Conservation (phyloP, 1,140 invertebrate genomes). For the Drosophila chauvacae region DNA sequence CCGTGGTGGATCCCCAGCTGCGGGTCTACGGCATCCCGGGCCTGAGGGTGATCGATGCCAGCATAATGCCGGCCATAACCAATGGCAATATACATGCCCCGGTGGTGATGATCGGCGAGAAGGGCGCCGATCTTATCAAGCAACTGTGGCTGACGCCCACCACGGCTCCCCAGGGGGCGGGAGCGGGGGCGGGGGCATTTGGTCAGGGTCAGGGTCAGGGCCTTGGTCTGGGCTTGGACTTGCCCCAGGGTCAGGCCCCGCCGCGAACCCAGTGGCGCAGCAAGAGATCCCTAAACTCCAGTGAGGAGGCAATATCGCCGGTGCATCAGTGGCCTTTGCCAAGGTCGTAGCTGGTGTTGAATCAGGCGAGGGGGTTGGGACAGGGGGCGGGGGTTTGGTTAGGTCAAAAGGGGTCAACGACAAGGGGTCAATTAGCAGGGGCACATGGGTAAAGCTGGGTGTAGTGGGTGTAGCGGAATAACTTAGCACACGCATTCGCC, state of each 20-base stretch:
- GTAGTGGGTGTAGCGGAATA: slow-evolving; percentile 11
- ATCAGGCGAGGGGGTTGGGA: not conserved
- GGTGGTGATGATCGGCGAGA: slow-evolving; percentile 97
- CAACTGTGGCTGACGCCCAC: slow-evolving; percentile 87
- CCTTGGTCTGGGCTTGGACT: not conserved
- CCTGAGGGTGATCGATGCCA: slow-evolving; percentile 86
- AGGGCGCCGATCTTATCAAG: slow-evolving; percentile 94
- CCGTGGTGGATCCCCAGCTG: slow-evolving; percentile 92
- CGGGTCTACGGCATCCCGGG: slow-evolving; percentile 91
- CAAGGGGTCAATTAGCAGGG: not conserved
- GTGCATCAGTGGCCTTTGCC: slow-evolving; percentile 64
- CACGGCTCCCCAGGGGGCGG: slow-evolving; percentile 12
- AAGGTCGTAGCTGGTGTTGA: slow-evolving; percentile 45
- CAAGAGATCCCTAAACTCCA: slow-evolving; percentile 36
- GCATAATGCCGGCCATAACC: slow-evolving; percentile 87
- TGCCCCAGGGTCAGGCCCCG: slow-evolving; percentile 9
- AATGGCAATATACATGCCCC: slow-evolving; percentile 95
- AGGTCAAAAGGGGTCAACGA: slow-evolving; percentile 5
- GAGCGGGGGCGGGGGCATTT: not conserved
- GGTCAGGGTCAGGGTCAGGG: slow-evolving; percentile 21
- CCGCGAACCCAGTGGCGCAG: slow-evolving; percentile 44
- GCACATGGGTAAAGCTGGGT: slow-evolving; percentile 3
- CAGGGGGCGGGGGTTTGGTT: not conserved
- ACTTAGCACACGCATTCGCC: slow-evolving; percentile 44
- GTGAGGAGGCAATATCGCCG: not conserved